Percentiles rank a stretch among this genome's conserved stretches.
Conservation (phyloP, 2,888 invertebrate genomes). For the Macrosoma leucophasiata region DNA sequence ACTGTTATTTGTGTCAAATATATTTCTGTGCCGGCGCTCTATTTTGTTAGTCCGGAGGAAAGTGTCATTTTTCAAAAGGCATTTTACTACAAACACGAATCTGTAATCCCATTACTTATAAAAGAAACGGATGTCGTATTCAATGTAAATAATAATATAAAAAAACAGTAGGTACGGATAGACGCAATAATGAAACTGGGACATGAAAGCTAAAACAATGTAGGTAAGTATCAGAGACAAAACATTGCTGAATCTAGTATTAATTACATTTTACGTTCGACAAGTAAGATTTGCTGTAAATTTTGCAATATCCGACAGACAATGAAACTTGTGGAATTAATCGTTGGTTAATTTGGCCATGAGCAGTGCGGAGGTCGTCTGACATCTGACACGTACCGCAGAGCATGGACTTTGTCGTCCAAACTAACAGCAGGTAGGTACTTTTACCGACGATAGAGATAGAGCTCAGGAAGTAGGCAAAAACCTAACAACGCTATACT, state of each 20-base stretch:
- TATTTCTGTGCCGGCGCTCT: conserved; percentile 32
- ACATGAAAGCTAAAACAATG: no score
- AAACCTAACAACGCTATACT: no score
- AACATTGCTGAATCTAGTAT: conserved; percentile 19
- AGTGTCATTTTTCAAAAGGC: conserved; percentile 46
- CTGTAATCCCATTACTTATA: conserved; percentile 38
- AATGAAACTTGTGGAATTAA: conserved; percentile 53
- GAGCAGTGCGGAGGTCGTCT: conserved; percentile 55
- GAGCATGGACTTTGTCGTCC: no score
- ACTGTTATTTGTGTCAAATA: conserved; percentile 40
- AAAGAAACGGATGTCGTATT: conserved; percentile 37
- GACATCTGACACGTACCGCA: no score
- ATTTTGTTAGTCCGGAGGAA: conserved; percentile 32
- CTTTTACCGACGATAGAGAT: no score
- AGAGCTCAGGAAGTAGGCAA: no score
- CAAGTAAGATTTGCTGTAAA: conserved; percentile 35
- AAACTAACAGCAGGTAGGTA: no score
- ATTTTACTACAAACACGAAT: no score
- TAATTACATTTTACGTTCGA: conserved; percentile 39
- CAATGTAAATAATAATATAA: no score
- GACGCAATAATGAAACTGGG: no score
- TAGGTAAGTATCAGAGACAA: no score
- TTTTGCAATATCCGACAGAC: conserved; percentile 47
- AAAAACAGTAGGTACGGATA: no score
- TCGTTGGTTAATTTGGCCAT: conserved; percentile 51